Evolutionary conservation across 2,888 invertebrate species (phyloP).

Genomic region (Plagodis pulveraria): DNA sequence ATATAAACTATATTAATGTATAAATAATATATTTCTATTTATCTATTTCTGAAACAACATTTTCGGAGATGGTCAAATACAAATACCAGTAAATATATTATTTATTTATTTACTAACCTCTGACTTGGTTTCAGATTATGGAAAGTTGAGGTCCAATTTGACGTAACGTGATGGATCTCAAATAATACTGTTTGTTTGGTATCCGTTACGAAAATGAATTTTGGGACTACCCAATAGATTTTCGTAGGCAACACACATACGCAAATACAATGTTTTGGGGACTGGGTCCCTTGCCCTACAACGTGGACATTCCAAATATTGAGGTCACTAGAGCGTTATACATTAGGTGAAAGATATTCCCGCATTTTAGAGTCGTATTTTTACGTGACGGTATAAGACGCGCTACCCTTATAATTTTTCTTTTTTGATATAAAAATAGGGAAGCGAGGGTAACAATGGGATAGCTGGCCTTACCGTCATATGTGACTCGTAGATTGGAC

Average conservation of each 20-base stretch:
- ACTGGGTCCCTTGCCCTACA: slow-evolving; percentile 11
- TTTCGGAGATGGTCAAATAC: no score
- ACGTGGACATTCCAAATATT: slow-evolving; percentile 20
- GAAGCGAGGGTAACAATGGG: not conserved
- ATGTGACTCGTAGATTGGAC: no score
- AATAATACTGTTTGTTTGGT: no score
- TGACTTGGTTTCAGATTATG: no score
- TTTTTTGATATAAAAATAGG: slow-evolving; percentile 22
- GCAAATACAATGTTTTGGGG: slow-evolving; percentile 17
- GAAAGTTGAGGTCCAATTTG: no score
- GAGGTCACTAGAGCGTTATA: slow-evolving; percentile 26
- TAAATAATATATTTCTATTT: no score
- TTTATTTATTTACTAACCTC: no score
- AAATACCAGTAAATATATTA: no score
- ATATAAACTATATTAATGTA: no score
- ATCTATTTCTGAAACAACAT: no score
- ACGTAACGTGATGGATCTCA: no score
- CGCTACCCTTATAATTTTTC: slow-evolving; percentile 10
- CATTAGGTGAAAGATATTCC: slow-evolving; percentile 25
- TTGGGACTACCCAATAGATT: slow-evolving; percentile 14
- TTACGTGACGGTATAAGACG: slow-evolving; percentile 8
- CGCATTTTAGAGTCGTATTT: slow-evolving; percentile 25
- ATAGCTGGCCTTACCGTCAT: no score
- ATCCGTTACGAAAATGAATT: slow-evolving; percentile 7
- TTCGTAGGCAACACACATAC: slow-evolving; percentile 22